phyloP scores from a whole-genome alignment of 30 jellyfish, hydroid and myxozoan species.

The Catostylus mosaicus region DNA sequence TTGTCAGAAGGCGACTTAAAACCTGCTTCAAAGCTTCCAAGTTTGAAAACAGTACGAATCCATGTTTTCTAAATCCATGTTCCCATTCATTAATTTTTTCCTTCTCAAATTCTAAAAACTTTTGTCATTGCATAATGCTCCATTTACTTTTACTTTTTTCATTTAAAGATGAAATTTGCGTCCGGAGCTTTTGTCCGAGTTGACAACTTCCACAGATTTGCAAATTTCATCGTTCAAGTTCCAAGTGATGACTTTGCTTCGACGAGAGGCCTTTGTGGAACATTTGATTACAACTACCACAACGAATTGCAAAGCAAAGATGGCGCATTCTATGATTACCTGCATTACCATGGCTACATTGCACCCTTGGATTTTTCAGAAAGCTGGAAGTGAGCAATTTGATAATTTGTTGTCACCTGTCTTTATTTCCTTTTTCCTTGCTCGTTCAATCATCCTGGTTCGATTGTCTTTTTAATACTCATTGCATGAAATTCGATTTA shows the following conservation, averaged over 20 bases:
- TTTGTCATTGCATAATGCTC: not conserved
- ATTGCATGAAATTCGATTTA: no score
- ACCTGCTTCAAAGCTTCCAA: no score
- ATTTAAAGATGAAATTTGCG: constrained; percentile 33
- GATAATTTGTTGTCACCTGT: not conserved
- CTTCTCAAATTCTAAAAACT: not conserved
- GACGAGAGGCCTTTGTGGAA: constrained; percentile 70
- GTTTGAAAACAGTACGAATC: no score
- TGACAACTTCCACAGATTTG: not conserved
- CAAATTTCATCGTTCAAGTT: constrained; percentile 35
- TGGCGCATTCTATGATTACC: constrained; percentile 11
- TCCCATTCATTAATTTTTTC: no score
- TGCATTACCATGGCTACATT: not conserved
- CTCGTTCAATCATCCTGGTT: no score
- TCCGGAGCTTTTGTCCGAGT: constrained; percentile 46
- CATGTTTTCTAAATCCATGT: no score
- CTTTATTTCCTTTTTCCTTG: no score
- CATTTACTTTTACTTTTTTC: not conserved
- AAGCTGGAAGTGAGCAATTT: constrained; percentile 61
- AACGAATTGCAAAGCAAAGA: constrained; percentile 46
- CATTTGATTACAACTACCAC: constrained; percentile 24
- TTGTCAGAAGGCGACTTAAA: no score
- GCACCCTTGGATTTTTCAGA: constrained; percentile 37
- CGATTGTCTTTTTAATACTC: no score
- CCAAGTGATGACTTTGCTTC: constrained; percentile 29